Evolutionary conservation across 2,888 invertebrate genomes (phyloP).

Genomic region (Perizoma affinitatum): DNA sequence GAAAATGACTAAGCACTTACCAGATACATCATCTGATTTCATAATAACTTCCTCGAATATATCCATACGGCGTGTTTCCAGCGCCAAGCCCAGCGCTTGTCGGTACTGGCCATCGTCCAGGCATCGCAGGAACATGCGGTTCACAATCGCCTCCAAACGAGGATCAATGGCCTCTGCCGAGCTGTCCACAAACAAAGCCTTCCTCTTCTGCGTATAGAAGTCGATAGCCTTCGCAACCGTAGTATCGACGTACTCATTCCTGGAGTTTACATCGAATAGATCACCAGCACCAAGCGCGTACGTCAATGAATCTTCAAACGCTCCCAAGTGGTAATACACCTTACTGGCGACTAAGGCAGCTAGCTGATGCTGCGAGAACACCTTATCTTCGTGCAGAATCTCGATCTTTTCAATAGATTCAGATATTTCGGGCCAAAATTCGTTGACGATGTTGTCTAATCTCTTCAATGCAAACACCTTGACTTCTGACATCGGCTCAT

Average conservation of each 20-base stretch:
- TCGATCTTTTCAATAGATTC: constrained; percentile 99
- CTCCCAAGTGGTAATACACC: constrained; percentile 98
- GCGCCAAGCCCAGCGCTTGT: constrained; percentile 97
- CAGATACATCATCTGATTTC: constrained; percentile 94
- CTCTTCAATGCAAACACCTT: constrained; percentile 97
- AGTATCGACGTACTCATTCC: constrained; percentile 98
- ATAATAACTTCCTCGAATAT: constrained; percentile 96
- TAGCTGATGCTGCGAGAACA: constrained; percentile 93
- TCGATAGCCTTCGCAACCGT: constrained; percentile 99
- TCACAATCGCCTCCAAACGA: constrained; percentile 95
- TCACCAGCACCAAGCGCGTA: constrained; percentile 98
- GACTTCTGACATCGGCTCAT: constrained; percentile 96
- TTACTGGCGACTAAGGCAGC: constrained; percentile 99
- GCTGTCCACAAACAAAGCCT: constrained; percentile 88
- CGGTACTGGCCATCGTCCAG: constrained; percentile 97
- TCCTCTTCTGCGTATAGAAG: constrained; percentile 95
- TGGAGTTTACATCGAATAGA: constrained; percentile 96
- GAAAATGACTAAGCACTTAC: constrained; percentile 45
- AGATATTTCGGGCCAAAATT: constrained; percentile 99
- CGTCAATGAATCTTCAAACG: constrained; percentile 98
- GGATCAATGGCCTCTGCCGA: constrained; percentile 88
- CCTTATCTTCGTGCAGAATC: constrained; percentile 96
- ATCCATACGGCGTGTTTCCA: constrained; percentile 98
- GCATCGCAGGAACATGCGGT: constrained; percentile 98
- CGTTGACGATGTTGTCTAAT: constrained; percentile 96